These are phyloP conservation scores for Pseudobourletiella spinata DNA, from an alignment of 1,140 invertebrate genomes.

Conservation along the genomic window DNA sequence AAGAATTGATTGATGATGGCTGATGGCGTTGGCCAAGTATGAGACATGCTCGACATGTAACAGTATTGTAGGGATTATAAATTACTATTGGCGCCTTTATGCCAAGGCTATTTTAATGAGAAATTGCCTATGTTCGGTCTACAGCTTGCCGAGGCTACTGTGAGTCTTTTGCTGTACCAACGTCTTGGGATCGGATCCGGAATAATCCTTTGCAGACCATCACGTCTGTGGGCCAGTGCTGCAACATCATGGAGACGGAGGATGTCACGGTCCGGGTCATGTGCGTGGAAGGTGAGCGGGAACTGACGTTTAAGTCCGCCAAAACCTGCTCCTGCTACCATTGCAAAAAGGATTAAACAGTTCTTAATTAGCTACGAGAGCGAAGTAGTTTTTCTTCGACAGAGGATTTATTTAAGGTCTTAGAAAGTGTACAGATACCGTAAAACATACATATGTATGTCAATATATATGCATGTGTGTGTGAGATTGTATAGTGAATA, in stretches of 20 bases:
- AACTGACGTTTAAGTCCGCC: slow-evolving; percentile 72
- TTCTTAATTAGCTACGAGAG: too few relatives aligned
- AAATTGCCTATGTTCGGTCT: too few relatives aligned
- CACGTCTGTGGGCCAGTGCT: slow-evolving; percentile 77
- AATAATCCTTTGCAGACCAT: slow-evolving; percentile 58
- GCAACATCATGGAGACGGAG: slow-evolving; percentile 61
- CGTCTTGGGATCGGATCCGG: slow-evolving; percentile 48
- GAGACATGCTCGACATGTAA: too few relatives aligned
- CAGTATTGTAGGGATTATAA: too few relatives aligned
- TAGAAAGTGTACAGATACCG: too few relatives aligned
- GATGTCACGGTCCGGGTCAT: slow-evolving; percentile 39
- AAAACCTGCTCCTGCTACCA: slow-evolving; percentile 72
- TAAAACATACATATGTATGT: background rate
- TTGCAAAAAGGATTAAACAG: slow-evolving; percentile 64
- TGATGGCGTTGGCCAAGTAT: too few relatives aligned
- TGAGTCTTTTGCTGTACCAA: slow-evolving; percentile 57
- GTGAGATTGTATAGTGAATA: too few relatives aligned
- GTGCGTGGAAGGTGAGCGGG: slow-evolving; percentile 63
- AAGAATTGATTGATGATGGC: too few relatives aligned
- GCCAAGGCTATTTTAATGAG: too few relatives aligned
- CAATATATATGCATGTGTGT: background rate
- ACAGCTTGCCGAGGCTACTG: slow-evolving; percentile 74
- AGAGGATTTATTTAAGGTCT: too few relatives aligned
- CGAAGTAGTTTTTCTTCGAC: too few relatives aligned
- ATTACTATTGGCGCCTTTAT: too few relatives aligned